Conservation (phyloP, 2,888 invertebrate species). For the Osedax frankpressi region DNA sequence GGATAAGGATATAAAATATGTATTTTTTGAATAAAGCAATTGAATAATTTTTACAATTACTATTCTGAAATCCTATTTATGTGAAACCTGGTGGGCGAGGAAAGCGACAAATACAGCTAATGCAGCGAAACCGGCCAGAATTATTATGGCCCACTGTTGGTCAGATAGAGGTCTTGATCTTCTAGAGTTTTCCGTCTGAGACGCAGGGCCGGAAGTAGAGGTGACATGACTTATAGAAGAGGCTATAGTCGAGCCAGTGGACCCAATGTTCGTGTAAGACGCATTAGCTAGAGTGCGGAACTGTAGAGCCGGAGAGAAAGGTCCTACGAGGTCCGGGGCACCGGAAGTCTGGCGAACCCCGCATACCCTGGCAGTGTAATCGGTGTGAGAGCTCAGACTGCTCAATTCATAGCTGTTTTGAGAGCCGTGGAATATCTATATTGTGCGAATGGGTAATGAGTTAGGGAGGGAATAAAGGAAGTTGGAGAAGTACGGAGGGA, state of each 20-base stretch:
- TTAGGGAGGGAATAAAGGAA: neutral
- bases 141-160: constrained; percentile 56
- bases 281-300: constrained; percentile 50
- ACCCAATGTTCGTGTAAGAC: constrained; percentile 30
- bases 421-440: constrained; percentile 49
- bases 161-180: constrained; percentile 47
- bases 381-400: constrained; percentile 61
- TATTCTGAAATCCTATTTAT: too few relatives aligned
- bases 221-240: neutral
- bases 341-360: constrained; percentile 54
- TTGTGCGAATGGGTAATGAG: neutral
- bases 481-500: neutral
- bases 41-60: too few relatives aligned
- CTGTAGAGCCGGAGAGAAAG: constrained; percentile 49
- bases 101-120: constrained; percentile 56
- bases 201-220: neutral
- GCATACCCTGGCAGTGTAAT: constrained; percentile 66
- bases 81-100: constrained; percentile 51
- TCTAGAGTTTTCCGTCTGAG: neutral
- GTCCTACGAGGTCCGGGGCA: constrained; percentile 16
- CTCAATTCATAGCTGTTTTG: constrained; percentile 50
- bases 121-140: constrained; percentile 54
- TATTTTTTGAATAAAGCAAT: too few relatives aligned
- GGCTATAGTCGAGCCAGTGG: constrained; percentile 19
- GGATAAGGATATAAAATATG: too few relatives aligned